Evolutionary conservation across 2,113 vertebrate genomes (phyloP), one percentile per base, ranked within the genome.

Genomic region (Hypanus sabinus): DNA sequence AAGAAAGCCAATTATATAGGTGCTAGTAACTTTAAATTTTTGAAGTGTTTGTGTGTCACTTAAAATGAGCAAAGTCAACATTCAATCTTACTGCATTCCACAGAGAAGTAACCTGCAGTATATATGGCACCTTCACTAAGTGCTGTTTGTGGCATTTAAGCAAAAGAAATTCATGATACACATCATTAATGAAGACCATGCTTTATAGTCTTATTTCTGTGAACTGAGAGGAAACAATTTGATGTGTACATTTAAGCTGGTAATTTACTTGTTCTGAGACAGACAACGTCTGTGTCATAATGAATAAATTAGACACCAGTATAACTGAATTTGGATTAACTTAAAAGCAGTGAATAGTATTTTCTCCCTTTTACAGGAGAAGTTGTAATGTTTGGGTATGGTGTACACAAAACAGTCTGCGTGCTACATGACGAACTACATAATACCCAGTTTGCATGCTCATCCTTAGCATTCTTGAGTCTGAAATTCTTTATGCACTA

Each of bases 1-100:
- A 38, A 27, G 36, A 46, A 93, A 75, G 60, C 91, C 36, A 10
- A 70, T 55, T 71, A 16, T 55, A 70, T 93, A 75, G 91, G 91
- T 93, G 91, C 91, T 93, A 93, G 38, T 73, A 33, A 75, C 91
- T 91, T 22, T 73, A 55, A 55, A 65, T 46, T 93, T 93, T 93
- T 30, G 30, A 73, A 46, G 5, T 68, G 16, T 90, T 60, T 70
- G 24, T 93, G 18, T 93, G 91, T 36, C 71, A 22, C 46, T 70
- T 55, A 93, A 93, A 92, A 73, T 93, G 20, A 71, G 38, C 73
- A 93, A 93, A 55, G 70, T 36, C 70, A 93, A 27, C 33, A 75
- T 93, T 55, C 70, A 93, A 93, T 73, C 18, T 91, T 92, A 55
- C n/a, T 93, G 70, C n/a, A 38, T 33, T 18, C 33, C 65, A 70